Percentiles rank a stretch among this genome's conserved stretches.
Conservation (phyloP, 2,113 vertebrate genomes). For the Pedetes capensis region DNA sequence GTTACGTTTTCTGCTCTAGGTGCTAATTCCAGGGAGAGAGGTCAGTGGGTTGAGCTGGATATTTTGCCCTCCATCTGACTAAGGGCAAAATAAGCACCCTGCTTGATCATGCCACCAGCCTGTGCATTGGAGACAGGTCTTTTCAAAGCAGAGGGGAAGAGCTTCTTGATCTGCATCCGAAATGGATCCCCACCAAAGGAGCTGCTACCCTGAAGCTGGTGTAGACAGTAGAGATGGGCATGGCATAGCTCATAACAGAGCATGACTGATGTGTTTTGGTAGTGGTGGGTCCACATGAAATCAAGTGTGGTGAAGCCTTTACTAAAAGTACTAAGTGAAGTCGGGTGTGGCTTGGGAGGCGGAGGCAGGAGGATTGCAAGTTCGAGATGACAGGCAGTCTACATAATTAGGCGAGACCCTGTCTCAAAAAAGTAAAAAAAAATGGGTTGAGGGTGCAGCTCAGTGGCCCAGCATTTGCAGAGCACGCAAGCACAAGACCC, state of each 20-base stretch:
- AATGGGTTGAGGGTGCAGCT: too few species aligned
- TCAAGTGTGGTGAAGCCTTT: neutral
- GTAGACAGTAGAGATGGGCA: neutral
- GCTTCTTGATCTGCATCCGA: neutral
- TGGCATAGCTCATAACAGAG: too few species aligned
- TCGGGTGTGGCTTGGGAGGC: too few species aligned
- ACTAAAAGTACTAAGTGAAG: neutral
- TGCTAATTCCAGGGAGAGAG: neutral
- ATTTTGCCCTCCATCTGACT: neutral
- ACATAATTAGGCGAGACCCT: too few species aligned
- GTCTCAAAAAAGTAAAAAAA: too few species aligned
- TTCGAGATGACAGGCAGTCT: too few species aligned
- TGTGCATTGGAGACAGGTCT: neutral
- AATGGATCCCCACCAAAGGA: neutral
- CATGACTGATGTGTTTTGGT: too few species aligned
- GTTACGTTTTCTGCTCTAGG: neutral
- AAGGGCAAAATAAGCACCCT: neutral
- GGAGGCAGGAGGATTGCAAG: too few species aligned
- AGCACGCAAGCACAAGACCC: too few species aligned
- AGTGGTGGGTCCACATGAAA: neutral
- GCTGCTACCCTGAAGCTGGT: neutral
- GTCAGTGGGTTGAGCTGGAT: neutral
- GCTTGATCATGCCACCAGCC: neutral
- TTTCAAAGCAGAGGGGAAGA: neutral
- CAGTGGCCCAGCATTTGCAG: too few species aligned